Evolutionary conservation across 1,140 invertebrate species (phyloP), one percentile per base, ranked within the genome.

Genomic region (Limonius californicus): DNA sequence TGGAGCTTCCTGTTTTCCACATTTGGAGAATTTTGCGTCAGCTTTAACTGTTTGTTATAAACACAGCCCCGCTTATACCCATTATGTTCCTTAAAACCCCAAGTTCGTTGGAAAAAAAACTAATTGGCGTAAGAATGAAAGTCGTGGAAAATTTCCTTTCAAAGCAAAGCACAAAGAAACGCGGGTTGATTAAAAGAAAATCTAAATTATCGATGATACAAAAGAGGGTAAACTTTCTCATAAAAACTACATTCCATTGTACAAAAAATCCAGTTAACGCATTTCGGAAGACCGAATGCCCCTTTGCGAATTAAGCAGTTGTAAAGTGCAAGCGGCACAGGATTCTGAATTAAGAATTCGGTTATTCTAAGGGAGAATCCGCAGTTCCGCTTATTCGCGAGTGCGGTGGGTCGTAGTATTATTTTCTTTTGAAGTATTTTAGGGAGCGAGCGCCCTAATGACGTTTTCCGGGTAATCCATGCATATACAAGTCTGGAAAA

Each of bases 371-470:
- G 23, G 23, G 23, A 4, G 23, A 27, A 27, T 27, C 23, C 23
- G 23, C 23, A 27, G 23, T 21, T 23, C 57, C 57, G 62, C 57
- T 27, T 42, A 56, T 27, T 16, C 19, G 15, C 57, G n/a, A 35
- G 18, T 60, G 63, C 45, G 59, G 63, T 54, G 54, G 57, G 57
- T 61, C 56, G 53, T 61, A 27, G 30, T 35, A 55, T 64, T 59
- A 50, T 64, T 55, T 64, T 64, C 63, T 61, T 64, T 64, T 64
- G 63, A 64, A 64, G 63, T 64, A 64, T 64, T 64, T 64, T 64
- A 64, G 63, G 63, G 63, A 45, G 63, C 53, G 30, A 55, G 30
- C 54, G 54, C 16, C 54, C 57, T 64, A 64, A 64, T 64, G 63
- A 64, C 63, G 63, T 64, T 64, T 56, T 57, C 16, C 39, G 63